phyloP scores from a whole-genome alignment of 1,140 invertebrate species.

The Drosophila parvula region DNA sequence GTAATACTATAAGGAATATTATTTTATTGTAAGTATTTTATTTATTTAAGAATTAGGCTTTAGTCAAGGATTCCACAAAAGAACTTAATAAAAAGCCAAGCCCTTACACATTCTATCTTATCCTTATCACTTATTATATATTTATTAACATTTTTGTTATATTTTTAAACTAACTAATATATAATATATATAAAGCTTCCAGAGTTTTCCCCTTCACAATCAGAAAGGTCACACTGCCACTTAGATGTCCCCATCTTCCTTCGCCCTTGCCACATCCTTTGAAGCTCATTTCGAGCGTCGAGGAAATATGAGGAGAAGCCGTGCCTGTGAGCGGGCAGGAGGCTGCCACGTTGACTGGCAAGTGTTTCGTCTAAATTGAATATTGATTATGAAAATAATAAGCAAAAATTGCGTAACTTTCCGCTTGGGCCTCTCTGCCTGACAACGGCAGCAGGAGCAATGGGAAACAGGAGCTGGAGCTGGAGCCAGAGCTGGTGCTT shows the following conservation, averaged over 20 bases:
- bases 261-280: constrained; percentile 45
- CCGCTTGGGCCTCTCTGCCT: constrained; percentile 55
- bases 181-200: not conserved
- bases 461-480: not conserved
- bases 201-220: not conserved
- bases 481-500: not conserved
- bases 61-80: not conserved
- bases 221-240: constrained; percentile 14
- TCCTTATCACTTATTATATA: not conserved
- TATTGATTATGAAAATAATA: constrained; percentile 83
- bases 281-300: constrained; percentile 57
- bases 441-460: constrained; percentile 55
- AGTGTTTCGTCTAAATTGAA: constrained; percentile 80
- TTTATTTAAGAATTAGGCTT: not conserved
- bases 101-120: not conserved
- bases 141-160: not conserved
- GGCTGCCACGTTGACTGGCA: constrained; percentile 61
- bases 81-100: not conserved
- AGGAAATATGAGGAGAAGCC: constrained; percentile 37
- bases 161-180: not conserved
- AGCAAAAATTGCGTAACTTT: constrained; percentile 82
- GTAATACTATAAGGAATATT: too few species aligned
- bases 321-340: constrained; percentile 7
- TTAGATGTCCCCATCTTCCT: constrained; percentile 28
- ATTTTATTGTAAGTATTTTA: not conserved